Conservation (phyloP, 1,140 invertebrate genomes). For the Drosophila leontia region DNA sequence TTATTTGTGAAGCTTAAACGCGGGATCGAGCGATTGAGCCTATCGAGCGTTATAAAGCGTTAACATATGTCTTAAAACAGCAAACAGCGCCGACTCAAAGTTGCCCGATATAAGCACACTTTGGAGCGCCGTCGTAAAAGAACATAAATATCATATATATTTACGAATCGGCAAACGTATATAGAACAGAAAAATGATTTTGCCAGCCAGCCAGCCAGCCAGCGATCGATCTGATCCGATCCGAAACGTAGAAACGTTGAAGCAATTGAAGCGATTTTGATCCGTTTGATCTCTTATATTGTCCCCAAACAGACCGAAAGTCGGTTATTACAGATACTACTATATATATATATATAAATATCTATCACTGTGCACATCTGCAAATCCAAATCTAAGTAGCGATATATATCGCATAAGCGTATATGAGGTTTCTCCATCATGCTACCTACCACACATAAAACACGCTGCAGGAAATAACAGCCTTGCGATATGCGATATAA, state of each 20-base stretch:
- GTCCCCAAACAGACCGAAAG: constrained; percentile 30
- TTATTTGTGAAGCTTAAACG: constrained; percentile 78
- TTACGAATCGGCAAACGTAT: constrained; percentile 50
- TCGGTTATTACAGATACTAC: constrained; percentile 36
- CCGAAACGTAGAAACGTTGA: constrained; percentile 40
- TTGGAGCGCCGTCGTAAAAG: constrained; percentile 52
- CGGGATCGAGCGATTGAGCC: constrained; percentile 61
- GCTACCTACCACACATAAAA: constrained; percentile 68
- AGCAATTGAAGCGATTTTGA: constrained; percentile 44
- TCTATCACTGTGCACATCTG: constrained; percentile 48
- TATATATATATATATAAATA: constrained; percentile 35
- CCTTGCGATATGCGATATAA: constrained; percentile 63
- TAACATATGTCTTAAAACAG: constrained; percentile 44
- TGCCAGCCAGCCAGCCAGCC: constrained; percentile 30
- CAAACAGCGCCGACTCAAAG: constrained; percentile 59
- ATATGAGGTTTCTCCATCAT: constrained; percentile 66
- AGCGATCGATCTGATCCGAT: constrained; percentile 17
- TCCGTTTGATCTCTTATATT: constrained; percentile 44
- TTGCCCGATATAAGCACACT: constrained; percentile 49
- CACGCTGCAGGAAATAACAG: constrained; percentile 69
- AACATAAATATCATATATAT: constrained; percentile 47
- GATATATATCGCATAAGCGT: constrained; percentile 42
- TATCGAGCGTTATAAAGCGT: constrained; percentile 59
- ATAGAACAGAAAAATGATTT: constrained; percentile 64
- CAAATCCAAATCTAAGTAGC: constrained; percentile 59